Conservation (phyloP, 2,888 invertebrate genomes). For the Netelia fuscicornis region DNA sequence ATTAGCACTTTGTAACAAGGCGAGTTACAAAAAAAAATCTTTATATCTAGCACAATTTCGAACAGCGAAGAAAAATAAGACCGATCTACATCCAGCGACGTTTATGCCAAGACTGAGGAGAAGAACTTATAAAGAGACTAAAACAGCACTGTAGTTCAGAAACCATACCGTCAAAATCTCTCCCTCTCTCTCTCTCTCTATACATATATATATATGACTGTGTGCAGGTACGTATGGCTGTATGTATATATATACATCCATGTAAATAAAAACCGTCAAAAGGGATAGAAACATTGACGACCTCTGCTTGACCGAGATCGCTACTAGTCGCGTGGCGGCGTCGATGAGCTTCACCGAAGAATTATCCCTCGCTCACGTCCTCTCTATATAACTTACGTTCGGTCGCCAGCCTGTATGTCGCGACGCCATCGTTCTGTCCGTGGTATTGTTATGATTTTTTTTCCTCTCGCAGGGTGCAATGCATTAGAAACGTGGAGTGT, state of each 20-base stretch:
- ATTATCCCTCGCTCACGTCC: background rate
- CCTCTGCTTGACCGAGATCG: conserved; percentile 3
- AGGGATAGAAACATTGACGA: conserved; percentile 1
- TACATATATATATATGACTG: background rate
- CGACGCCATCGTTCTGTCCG: background rate
- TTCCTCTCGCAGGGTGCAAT: background rate
- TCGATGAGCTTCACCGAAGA: background rate
- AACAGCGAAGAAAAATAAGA: background rate
- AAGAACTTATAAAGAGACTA: conserved; percentile 8
- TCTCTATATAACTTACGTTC: background rate
- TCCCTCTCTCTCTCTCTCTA: background rate
- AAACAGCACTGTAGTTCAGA: background rate
- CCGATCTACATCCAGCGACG: background rate
- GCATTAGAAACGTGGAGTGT: background rate
- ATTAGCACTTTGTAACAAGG: background rate
- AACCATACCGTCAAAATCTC: conserved; percentile 8
- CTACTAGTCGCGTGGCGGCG: background rate
- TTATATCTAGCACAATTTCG: background rate
- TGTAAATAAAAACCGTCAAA: background rate
- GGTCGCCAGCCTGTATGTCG: background rate
- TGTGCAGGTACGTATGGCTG: background rate
- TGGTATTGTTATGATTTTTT: background rate
- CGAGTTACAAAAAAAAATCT: background rate
- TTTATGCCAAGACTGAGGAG: conserved; percentile 32
- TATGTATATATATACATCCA: background rate